Base-by-base conservation (phyloP, 2,888 invertebrate species). In the Tetanocera ferruginea region DNA sequence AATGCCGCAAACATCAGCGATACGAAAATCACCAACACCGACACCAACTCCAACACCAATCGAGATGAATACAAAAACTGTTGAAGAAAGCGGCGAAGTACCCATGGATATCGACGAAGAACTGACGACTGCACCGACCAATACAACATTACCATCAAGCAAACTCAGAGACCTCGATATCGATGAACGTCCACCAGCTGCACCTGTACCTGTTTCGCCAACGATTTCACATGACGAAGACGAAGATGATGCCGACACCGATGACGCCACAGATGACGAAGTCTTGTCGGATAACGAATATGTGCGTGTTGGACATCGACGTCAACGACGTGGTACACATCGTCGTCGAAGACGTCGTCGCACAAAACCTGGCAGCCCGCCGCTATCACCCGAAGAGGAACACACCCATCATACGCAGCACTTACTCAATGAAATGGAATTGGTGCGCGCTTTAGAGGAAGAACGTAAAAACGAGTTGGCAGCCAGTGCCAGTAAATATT, bases 31-130 rank as follows among this genome's bases (percentile, higher is more conserved):
- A 5, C n/a, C 37, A 23, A 72, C 57, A 31, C 19, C 60, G 3
- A 62, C 31, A n/a, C 9, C 37, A 52, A 72, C 25, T 17, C n/a
- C 25, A 25, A 49, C n/a, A 19, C 57, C 57, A 28, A 17, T 5
- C n/a, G 73, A 78, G 28, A 77, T 80, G 70, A 81, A 80, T 5
- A 28, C 81, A 2, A 79, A 78, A 37, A 80, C 78, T n/a, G 86
- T 85, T 14, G 75, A 75, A 17, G 75, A 75, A 28, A 82, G 87
- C 8, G 87, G 87, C 3, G 87, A 87, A 70, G 84, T 85, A 67
- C 87, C 87, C 1, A 87, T 87, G 87, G 87, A 87, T 62, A 87
- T 87, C 55, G 87, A 87, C 76, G 87, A 87, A 73, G 87, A 87
- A 76, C 82, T 87, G 17, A 88, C 88, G 1, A 86, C 86, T 6